A percentile compares a stretch with the other conserved stretches of the same genome.
These are phyloP conservation scores for Melinaea menophilus DNA, from an alignment of 2,888 invertebrate species.

Conservation along the genomic window DNA sequence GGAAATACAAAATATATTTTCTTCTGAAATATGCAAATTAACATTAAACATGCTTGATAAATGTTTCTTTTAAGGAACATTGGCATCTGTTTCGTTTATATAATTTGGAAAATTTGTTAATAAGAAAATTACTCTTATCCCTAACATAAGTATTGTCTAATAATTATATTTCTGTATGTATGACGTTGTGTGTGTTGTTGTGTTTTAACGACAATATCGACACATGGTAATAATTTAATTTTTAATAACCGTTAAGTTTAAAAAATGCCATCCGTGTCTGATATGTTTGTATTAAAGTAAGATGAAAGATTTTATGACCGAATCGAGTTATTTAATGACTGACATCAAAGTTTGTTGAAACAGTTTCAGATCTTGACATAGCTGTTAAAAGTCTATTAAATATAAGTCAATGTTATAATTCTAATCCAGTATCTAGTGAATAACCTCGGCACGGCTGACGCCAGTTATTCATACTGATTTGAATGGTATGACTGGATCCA, in stretches of 20 bases:
- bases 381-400: too few species aligned
- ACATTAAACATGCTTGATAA: background rate
- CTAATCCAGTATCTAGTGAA: too few species aligned
- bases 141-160: background rate
- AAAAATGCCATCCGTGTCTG: background rate
- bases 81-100: too few species aligned
- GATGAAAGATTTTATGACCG: too few species aligned
- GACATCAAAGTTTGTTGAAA: too few species aligned
- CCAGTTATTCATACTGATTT: slow-evolving; percentile 10
- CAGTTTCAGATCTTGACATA: too few species aligned
- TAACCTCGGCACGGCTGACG: background rate
- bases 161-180: slow-evolving; percentile 1
- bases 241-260: background rate
- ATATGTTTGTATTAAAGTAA: background rate
- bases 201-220: slow-evolving; percentile 41
- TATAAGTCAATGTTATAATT: too few species aligned
- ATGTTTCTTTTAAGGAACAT: background rate
- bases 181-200: slow-evolving; percentile 44
- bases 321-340: too few species aligned
- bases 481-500: slow-evolving; percentile 14
- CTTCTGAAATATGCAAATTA: slow-evolving; percentile 12
- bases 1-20: slow-evolving; percentile 15
- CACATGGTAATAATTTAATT: slow-evolving; percentile 25
- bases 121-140: background rate
- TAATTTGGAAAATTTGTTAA: too few species aligned